Percentiles rank a stretch among this genome's conserved stretches.
phyloP scores from a whole-genome alignment of 2,113 vertebrate genomes.

The Pimephales promelas region DNA sequence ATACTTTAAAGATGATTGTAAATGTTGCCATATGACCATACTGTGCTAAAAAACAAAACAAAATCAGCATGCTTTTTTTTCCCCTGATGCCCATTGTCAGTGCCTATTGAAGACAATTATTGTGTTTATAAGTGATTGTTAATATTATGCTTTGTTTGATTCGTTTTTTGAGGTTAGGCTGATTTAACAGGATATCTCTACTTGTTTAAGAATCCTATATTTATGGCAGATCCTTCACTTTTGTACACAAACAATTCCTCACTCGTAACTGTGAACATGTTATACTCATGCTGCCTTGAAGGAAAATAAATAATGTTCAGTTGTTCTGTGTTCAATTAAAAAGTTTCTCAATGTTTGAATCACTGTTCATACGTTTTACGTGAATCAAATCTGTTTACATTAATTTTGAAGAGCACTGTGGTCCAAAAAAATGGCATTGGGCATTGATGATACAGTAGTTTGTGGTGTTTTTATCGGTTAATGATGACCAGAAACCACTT shows the following conservation, averaged over 20 bases:
- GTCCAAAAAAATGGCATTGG: constrained; percentile 28
- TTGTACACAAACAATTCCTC: constrained; percentile 51
- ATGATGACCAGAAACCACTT: constrained; percentile 27
- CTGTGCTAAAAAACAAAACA: background rate
- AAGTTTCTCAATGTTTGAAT: constrained; percentile 31
- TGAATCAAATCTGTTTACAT: constrained; percentile 30
- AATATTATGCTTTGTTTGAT: background rate
- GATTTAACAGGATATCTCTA: background rate
- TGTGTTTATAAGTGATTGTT: constrained; percentile 2
- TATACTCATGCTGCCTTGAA: constrained; percentile 47
- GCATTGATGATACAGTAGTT: background rate
- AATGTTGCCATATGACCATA: constrained; percentile 11
- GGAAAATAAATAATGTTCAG: constrained; percentile 50
- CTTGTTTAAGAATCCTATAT: constrained; percentile 25
- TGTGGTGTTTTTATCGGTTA: constrained; percentile 30
- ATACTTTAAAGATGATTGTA: background rate
- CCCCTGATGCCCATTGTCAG: background rate
- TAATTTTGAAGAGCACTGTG: constrained; percentile 29
- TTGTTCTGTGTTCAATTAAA: constrained; percentile 44
- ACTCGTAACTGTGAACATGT: constrained; percentile 55
- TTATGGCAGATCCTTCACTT: constrained; percentile 41
- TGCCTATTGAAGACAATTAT: constrained; percentile 23
- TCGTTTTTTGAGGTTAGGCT: background rate
- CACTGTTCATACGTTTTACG: background rate
- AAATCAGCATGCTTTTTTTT: background rate